Percentiles rank a stretch among this genome's conserved stretches.
Evolutionary conservation across 2,113 vertebrate species (phyloP).

Genomic region (Ornithorhynchus anatinus): DNA sequence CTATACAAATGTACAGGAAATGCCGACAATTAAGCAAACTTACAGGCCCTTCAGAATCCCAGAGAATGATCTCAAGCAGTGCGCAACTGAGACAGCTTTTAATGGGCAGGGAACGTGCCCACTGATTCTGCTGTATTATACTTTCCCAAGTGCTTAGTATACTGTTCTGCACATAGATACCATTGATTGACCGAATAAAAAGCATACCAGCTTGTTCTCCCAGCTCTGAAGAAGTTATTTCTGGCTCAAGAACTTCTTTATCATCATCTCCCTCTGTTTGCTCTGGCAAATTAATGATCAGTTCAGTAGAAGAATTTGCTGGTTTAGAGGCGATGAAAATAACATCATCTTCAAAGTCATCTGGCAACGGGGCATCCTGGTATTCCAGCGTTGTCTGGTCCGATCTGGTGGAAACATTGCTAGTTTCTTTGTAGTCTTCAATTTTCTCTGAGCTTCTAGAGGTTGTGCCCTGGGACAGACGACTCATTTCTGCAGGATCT

Average conservation of each 20-base stretch:
- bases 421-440: slow-evolving; percentile 68
- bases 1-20: too few species aligned
- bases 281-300: slow-evolving; percentile 2
- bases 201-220: slow-evolving; percentile 53
- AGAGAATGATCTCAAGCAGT: too few species aligned
- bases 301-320: slow-evolving; percentile 24
- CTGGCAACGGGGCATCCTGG: slow-evolving; percentile 77
- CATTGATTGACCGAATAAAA: neutral
- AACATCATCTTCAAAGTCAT: slow-evolving; percentile 63
- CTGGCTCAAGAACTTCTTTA: slow-evolving; percentile 10
- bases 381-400: slow-evolving; percentile 84
- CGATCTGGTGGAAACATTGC: slow-evolving; percentile 70
- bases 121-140: too few species aligned
- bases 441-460: slow-evolving; percentile 52
- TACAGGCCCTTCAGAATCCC: too few species aligned
- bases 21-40: too few species aligned
- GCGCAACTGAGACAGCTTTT: too few species aligned
- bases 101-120: too few species aligned
- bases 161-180: neutral
- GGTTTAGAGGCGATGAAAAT: slow-evolving; percentile 61
- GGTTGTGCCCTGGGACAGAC: slow-evolving; percentile 20
- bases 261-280: neutral
- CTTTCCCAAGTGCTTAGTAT: neutral
- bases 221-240: neutral
- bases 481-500: slow-evolving; percentile 21